Evolutionary conservation across 2,888 invertebrate genomes (phyloP), one percentile per base, ranked within the genome.

Genomic region (Athalia cordata): DNA sequence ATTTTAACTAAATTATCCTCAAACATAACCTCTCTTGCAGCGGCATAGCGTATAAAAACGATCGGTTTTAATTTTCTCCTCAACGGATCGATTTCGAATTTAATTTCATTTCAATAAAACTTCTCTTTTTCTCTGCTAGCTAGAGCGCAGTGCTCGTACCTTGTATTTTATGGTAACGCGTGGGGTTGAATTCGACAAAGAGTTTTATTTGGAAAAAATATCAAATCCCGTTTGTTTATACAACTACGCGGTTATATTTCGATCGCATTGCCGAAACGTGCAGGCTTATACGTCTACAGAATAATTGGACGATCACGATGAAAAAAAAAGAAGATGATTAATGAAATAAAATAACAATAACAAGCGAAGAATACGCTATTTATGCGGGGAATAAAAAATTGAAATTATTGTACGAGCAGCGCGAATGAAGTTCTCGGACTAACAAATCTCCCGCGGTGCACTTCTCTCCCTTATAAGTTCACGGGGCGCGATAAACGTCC

Each of bases 381-480:
- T 29, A 29, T 29, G 29, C 29, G 29, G 55, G 55, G 55, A 11
- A 72, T 59, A 72, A 70, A 72, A 45, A 72, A 72, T 72, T 72
- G 57, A 72, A 59, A 72, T 57, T 57, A 72, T 59, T 57, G 57
- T n/a, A 72, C 72, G 45, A 72, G 11, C 57, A 45, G 59, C 72
- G 72, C 72, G 72, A 72, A 72, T 72, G 72, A 72, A 45, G 13
- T 29, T 29, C 9, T 6, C 72, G 72, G 11, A 9, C 72, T 45
- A 72, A 57, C 72, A 47, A 59, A 72, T 59, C 43, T 72, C 72
- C 72, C 72, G 72, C 72, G 52, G 72, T 72, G 59, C 59, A 59
- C 59, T 72, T 29, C 68, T 13, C 29, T 29, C 55, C 11, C 55
- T 9, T 9, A n/a, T 55, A 55, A 43, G 4, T 68, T 52, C 57